phyloP scores from a whole-genome alignment of 2,888 invertebrate genomes.

The Chaetogeoica ovagalla region DNA sequence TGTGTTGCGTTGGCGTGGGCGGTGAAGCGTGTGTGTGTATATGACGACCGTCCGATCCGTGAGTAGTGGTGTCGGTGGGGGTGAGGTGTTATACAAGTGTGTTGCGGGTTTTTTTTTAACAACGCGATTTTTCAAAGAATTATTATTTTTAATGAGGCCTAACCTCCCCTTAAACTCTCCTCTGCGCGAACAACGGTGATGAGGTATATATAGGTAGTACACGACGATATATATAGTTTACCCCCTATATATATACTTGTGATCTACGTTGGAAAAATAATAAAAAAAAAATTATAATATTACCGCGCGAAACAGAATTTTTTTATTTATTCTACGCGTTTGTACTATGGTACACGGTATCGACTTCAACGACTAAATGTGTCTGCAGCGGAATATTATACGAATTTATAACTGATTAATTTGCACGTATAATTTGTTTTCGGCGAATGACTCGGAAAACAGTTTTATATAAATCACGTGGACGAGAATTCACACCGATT shows the following conservation, averaged over 20 bases:
- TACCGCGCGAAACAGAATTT: background rate
- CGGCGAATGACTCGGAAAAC: too few relatives aligned
- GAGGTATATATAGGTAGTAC: constrained; percentile 12
- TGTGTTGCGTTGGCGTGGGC: constrained; percentile 24
- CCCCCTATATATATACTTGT: background rate
- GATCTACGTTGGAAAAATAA: background rate
- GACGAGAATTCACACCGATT: too few relatives aligned
- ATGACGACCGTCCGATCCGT: constrained; percentile 25
- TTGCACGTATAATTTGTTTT: too few relatives aligned
- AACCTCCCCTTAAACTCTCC: constrained; percentile 8
- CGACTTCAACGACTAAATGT: too few relatives aligned
- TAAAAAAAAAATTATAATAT: too few relatives aligned
- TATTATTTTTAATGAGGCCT: constrained; percentile 52
- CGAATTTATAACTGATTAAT: too few relatives aligned
- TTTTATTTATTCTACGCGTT: too few relatives aligned
- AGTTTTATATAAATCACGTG: too few relatives aligned
- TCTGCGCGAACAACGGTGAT: background rate
- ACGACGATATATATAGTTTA: background rate
- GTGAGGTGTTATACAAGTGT: constrained; percentile 42
- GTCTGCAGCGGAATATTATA: too few relatives aligned
- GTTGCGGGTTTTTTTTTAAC: constrained; percentile 33
- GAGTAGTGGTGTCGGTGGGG: constrained; percentile 29
- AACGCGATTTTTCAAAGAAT: constrained; percentile 46
- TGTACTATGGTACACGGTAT: too few relatives aligned
- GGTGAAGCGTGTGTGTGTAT: constrained; percentile 29